Percentiles rank a stretch among this genome's conserved stretches.
These are phyloP conservation scores for Diarsia brunnea DNA, from an alignment of 2,888 invertebrate species.

Conservation along the genomic window DNA sequence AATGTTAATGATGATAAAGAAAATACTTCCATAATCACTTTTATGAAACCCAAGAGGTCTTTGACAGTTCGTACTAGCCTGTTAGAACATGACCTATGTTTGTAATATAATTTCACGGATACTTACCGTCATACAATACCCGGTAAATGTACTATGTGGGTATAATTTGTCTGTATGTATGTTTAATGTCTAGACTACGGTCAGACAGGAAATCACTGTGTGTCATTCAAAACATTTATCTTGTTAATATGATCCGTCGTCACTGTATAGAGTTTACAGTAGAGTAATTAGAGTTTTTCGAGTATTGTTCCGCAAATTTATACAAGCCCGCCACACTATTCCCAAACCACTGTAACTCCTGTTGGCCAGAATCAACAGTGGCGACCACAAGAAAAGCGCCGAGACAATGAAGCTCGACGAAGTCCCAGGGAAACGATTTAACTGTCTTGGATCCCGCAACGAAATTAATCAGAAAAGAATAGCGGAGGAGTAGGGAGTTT, in stretches of 20 bases:
- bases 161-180: constrained; percentile 33
- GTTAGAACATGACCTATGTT: constrained; percentile 1
- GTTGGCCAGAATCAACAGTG: too few relatives aligned
- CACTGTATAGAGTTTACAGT: constrained; percentile 57
- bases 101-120: constrained; percentile 49
- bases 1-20: not conserved
- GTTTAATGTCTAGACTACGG: constrained; percentile 71
- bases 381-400: too few relatives aligned
- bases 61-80: not conserved
- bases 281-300: constrained; percentile 19
- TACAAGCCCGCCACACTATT: too few relatives aligned
- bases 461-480: too few relatives aligned
- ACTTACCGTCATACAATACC: constrained; percentile 21
- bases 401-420: too few relatives aligned
- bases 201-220: constrained; percentile 71
- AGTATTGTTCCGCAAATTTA: too few relatives aligned
- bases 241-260: constrained; percentile 62
- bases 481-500: too few relatives aligned
- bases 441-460: too few relatives aligned
- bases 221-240: constrained; percentile 64
- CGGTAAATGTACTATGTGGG: not conserved
- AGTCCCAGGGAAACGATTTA: too few relatives aligned
- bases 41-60: not conserved
- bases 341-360: too few relatives aligned
- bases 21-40: not conserved